Evolutionary conservation across 2,113 vertebrate species (phyloP), one percentile per base, ranked within the genome.

Genomic region (Monarcha castaneiventris): DNA sequence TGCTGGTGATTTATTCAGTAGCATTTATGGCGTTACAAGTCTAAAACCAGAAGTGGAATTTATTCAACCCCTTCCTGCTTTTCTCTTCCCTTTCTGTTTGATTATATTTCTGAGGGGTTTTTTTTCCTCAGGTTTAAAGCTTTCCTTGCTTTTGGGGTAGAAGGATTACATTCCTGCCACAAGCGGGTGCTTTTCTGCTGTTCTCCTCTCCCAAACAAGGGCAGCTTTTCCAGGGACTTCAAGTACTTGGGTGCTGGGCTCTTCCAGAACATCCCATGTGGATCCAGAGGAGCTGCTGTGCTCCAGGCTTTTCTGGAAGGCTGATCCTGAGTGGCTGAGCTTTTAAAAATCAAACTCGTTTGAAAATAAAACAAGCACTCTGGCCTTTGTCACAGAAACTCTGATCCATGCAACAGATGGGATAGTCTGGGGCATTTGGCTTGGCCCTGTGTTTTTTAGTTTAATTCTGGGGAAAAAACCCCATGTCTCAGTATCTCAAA

Each of bases 21-120:
- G 80, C 71, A 9, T 95, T 92, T 94, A 67, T 56, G 58, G 84
- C 78, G 90, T 85, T 92, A 92, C 73, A 64, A 83, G 75, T 71
- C 71, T 73, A 86, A 96, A 95, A 94, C 64, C 76, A 87, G 84
- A 95, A 76, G 96, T 77, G 82, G 95, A 89, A 90, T 95, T 90
- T 94, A 91, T 96, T 96, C 88, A 94, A 64, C 62, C 81, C 39
- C 87, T 90, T 54, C n/a, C 81, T 76, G 89, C 61, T 54, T 94
- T 91, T 43, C 23, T 59, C 88, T 84, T 27, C 35, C 10, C n/a
- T 76, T 81, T 83, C 35, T 77, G 33, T 72, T 91, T 84, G 63
- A 58, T 85, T 90, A 30, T 56, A 67, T 84, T 83, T 74, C 76
- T 58, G 67, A 55, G 26, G 23, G n/a, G 25, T 3, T 51, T 19